These are phyloP conservation scores for Brachionus asplanchnoidis DNA, from an alignment of 1,140 invertebrate genomes.

Conservation along the genomic window DNA sequence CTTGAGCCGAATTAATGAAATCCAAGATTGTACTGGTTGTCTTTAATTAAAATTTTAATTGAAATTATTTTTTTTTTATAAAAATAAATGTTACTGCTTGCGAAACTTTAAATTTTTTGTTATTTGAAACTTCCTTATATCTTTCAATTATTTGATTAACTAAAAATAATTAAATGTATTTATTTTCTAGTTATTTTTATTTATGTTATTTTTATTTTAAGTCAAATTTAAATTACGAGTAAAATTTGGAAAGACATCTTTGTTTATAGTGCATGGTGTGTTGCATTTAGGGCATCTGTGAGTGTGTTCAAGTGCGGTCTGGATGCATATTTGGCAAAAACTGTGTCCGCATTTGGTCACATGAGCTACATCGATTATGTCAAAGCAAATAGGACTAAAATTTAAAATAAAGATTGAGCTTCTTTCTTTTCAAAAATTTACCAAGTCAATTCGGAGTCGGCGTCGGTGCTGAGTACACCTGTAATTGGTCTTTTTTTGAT, in stretches of 20 bases:
- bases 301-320: constrained; percentile 69
- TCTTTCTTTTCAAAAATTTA: background rate
- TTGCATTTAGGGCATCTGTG: constrained; percentile 82
- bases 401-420: background rate
- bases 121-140: constrained; percentile 61
- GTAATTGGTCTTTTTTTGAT: constrained; percentile 57
- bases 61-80: background rate
- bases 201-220: no score
- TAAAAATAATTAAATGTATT: background rate
- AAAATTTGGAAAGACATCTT: constrained; percentile 81
- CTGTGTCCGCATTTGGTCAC: constrained; percentile 90
- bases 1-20: background rate
- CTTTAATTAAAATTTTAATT: background rate
- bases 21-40: background rate
- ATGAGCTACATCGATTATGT: constrained; percentile 80
- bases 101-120: constrained; percentile 5
- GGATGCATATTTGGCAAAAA: constrained; percentile 74
- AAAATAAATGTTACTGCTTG: background rate
- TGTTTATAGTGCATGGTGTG: constrained; percentile 65
- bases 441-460: constrained; percentile 50
- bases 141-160: constrained; percentile 76
- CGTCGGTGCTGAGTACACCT: constrained; percentile 61
- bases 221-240: constrained; percentile 49
- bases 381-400: constrained; percentile 75
- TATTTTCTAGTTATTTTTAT: no score